Evolutionary conservation across 1,140 invertebrate species (phyloP).

Genomic region (Pogonomyrmex barbatus): DNA sequence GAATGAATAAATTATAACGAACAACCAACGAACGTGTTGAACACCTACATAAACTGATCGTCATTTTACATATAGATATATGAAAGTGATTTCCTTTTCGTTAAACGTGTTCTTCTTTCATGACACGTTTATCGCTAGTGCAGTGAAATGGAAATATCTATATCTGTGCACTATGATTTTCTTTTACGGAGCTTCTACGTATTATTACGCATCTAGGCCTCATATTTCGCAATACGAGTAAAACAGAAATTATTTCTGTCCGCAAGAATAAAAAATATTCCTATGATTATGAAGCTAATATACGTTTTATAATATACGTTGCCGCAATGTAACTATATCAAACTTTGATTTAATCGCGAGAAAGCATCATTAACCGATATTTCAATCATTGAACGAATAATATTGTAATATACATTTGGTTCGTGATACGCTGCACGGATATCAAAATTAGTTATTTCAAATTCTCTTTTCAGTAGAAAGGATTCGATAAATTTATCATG

Average conservation of each 20-base stretch:
- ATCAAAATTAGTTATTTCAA: not conserved
- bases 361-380: not conserved
- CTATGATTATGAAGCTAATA: not conserved
- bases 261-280: not conserved
- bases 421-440: not conserved
- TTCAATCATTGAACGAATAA: not conserved
- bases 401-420: not conserved
- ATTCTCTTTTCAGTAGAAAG: not conserved
- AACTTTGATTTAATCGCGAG: not conserved
- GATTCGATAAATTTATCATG: not conserved
- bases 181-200: not conserved
- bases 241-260: not conserved
- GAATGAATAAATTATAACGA: not conserved
- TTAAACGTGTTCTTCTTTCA: constrained; percentile 38
- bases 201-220: not conserved
- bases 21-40: constrained; percentile 29
- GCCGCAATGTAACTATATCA: not conserved
- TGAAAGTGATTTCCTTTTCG: constrained; percentile 65
- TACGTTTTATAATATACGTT: not conserved
- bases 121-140: not conserved
- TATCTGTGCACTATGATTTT: constrained; percentile 6
- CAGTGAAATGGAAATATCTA: constrained; percentile 33
- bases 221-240: not conserved
- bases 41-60: constrained; percentile 19
- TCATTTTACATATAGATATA: not conserved